phyloP scores from a whole-genome alignment of 2,888 invertebrate genomes.

The Spodoptera littoralis region DNA sequence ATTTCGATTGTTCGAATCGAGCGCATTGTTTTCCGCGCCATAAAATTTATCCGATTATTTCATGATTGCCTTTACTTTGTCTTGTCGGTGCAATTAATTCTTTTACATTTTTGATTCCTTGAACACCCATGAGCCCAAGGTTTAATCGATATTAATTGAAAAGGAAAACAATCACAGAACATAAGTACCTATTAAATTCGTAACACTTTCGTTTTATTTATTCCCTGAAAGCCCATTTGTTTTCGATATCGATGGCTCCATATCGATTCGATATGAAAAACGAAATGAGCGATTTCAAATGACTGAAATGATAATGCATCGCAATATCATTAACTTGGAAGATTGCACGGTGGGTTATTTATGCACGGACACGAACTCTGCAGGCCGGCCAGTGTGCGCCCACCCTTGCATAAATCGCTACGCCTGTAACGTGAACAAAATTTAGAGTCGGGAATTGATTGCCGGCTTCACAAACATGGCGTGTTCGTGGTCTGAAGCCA shows the following conservation, averaged over 20 bases:
- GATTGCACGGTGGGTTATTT: constrained; percentile 77
- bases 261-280: constrained; percentile 61
- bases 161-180: constrained; percentile 56
- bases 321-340: constrained; percentile 79
- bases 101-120: constrained; percentile 63
- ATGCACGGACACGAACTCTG: constrained; percentile 67
- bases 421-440: constrained; percentile 59
- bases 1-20: constrained; percentile 80
- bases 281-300: constrained; percentile 69
- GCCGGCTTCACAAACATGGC: constrained; percentile 61
- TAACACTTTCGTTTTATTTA: constrained; percentile 38
- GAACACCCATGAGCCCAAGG: constrained; percentile 51
- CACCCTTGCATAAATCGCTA: constrained; percentile 67
- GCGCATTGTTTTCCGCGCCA: constrained; percentile 82
- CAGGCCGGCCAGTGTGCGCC: constrained; percentile 63
- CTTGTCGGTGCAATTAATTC: constrained; percentile 67
- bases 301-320: constrained; percentile 73
- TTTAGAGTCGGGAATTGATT: constrained; percentile 65
- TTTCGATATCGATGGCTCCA: constrained; percentile 47
- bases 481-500: constrained; percentile 54
- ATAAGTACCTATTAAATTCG: constrained; percentile 47
- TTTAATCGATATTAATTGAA: constrained; percentile 64
- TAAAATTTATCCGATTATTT: constrained; percentile 78
- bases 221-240: constrained; percentile 55
- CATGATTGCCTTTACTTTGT: constrained; percentile 74